Evolutionary conservation across 2,888 invertebrate species (phyloP), one percentile per base, ranked within the genome.

Genomic region (Seira sanloemensis): DNA sequence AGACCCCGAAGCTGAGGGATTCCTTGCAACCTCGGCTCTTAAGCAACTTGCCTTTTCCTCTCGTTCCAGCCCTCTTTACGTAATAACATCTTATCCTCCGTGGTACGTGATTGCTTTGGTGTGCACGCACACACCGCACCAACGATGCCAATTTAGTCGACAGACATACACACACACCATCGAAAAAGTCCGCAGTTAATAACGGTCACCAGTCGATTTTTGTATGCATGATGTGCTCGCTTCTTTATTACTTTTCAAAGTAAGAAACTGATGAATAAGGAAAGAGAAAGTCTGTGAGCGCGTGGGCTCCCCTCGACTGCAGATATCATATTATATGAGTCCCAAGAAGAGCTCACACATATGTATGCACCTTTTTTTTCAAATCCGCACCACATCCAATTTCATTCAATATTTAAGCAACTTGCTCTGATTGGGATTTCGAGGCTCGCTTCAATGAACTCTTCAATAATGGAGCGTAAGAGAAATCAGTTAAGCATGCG

Each of bases 121-220:
- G 58, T 4, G n/a, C n/a, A n/a, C n/a, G 58, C 58, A 58, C 58
- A n/a, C 58, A 58, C 58, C 9, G n/a, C 58, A 9, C n/a, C 58
- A 58, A 58, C 58, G 5, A 58, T 58, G n/a, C 58, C 58, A 18
- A 58, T 58, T 58, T 58, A n/a, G 58, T n/a, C 7, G 18, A 18
- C n/a, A 58, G 58, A 18, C 58, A 58, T n/a, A 18, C n/a, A 58
- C 16, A 18, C 58, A 58, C 4, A 58, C 58, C 58, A 58, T 58
- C 58, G 16, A 9, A 58, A n/a, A n/a, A n/a, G n/a, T 18, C 58
- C 58, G 18, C 58, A 58, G 58, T 58, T 58, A 58, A 58, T 58
- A 58, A 58, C 58, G 58, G 58, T 58, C 58, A 58, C 58, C 58
- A 58, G 58, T 58, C 58, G 58, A 58, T 58, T 58, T 58, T n/a